Percentiles rank a stretch among this genome's conserved stretches.
These are phyloP conservation scores for Cromileptes altivelis DNA, from an alignment of 2,113 vertebrate species.

Conservation along the genomic window DNA sequence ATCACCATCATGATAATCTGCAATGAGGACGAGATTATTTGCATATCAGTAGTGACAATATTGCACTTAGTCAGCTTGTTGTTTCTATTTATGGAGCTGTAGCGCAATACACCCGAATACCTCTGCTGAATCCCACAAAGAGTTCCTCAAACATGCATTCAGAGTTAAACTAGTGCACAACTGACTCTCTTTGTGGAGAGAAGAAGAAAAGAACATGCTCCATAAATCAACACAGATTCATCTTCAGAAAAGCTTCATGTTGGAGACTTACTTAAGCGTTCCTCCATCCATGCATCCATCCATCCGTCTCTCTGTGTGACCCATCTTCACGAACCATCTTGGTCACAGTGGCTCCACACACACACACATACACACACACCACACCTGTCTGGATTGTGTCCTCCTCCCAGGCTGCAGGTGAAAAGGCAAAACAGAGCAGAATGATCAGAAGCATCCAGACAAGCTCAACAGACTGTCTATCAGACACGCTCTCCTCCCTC, in stretches of 20 bases:
- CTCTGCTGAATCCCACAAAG: slow-evolving; percentile 5
- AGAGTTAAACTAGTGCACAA: not conserved
- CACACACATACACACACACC: not conserved
- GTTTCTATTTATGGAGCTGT: slow-evolving; percentile 35
- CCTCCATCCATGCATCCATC: slow-evolving; percentile 31
- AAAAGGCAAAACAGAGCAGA: slow-evolving; percentile 36
- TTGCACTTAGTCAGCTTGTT: slow-evolving; percentile 21
- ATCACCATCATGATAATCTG: slow-evolving; percentile 14
- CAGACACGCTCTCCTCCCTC: slow-evolving; percentile 72
- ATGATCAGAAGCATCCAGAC: slow-evolving; percentile 73
- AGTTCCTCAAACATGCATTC: slow-evolving; percentile 36
- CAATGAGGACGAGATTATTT: slow-evolving; percentile 41
- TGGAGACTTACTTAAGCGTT: slow-evolving; percentile 49
- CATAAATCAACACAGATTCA: not conserved
- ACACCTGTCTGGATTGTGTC: slow-evolving; percentile 67
- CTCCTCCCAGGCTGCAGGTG: slow-evolving; percentile 62
- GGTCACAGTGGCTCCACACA: slow-evolving; percentile 14
- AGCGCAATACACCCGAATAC: slow-evolving; percentile 14
- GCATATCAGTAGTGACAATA: slow-evolving; percentile 55
- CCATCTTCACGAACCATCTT: slow-evolving; percentile 12
- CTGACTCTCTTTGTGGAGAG: not conserved
- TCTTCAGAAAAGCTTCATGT: not conserved
- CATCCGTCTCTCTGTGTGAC: not conserved
- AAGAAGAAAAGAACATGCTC: not conserved
- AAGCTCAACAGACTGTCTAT: slow-evolving; percentile 68